A percentile compares a stretch with the other conserved stretches of the same genome.
These are phyloP conservation scores for Eupithecia centaureata DNA, from an alignment of 2,888 invertebrate genomes.

Conservation along the genomic window DNA sequence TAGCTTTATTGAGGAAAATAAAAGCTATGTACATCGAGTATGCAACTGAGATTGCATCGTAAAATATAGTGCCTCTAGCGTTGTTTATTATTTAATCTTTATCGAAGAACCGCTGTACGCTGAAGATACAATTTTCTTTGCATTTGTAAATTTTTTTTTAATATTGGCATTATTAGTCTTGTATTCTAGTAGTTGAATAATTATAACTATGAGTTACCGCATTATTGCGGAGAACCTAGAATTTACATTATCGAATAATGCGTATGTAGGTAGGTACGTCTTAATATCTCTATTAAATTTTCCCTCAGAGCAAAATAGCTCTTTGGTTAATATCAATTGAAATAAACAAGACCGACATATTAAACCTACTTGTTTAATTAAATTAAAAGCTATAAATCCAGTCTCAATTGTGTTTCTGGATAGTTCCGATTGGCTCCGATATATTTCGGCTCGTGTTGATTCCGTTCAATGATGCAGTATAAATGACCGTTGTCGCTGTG, in stretches of 20 bases:
- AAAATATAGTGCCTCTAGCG: background rate
- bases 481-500: conserved; percentile 11
- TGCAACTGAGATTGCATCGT: conserved; percentile 10
- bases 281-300: background rate
- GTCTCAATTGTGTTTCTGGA: conserved; percentile 18
- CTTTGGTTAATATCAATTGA: background rate
- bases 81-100: conserved; percentile 5
- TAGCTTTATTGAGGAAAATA: conserved; percentile 12
- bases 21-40: conserved; percentile 14
- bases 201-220: too few relatives aligned
- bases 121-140: background rate
- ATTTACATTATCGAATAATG: background rate
- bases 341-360: background rate
- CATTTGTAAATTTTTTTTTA: background rate
- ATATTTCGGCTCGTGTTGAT: conserved; percentile 20
- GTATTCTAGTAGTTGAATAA: too few relatives aligned
- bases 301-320: background rate
- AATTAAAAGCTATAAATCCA: conserved; percentile 24
- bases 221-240: too few relatives aligned
- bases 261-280: background rate
- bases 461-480: conserved; percentile 4
- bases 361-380: conserved; percentile 5
- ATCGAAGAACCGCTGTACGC: background rate
- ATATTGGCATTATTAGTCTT: background rate
- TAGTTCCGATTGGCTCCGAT: conserved; percentile 7